Conservation (phyloP, 1,140 invertebrate species). For the Heterodera schachtii region DNA sequence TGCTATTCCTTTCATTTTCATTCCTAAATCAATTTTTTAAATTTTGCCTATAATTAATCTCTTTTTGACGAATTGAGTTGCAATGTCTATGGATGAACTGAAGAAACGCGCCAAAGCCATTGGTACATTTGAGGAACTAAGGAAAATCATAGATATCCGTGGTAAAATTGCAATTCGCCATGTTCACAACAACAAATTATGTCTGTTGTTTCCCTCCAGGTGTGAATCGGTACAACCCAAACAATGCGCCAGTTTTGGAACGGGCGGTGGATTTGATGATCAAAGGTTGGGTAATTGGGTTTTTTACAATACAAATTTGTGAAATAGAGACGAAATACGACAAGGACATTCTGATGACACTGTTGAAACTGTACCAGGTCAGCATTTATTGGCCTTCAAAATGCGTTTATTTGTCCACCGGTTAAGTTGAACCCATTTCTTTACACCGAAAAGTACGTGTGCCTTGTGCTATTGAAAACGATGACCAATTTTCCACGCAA, state of each 20-base stretch:
- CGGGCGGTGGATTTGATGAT: conserved; percentile 48
- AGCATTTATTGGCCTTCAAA: conserved; percentile 6
- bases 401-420: conserved; percentile 22
- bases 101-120: conserved; percentile 36
- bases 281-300: conserved; percentile 13
- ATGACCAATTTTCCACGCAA: conserved; percentile 63
- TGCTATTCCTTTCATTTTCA: too few species aligned
- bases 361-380: conserved; percentile 63
- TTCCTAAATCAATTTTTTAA: too few species aligned
- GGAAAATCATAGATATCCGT: conserved; percentile 46
- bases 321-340: conserved; percentile 60
- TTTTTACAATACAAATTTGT: background rate
- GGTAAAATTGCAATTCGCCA: conserved; percentile 18
- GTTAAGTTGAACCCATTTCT: conserved; percentile 38
- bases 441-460: conserved; percentile 59
- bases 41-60: too few species aligned
- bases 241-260: conserved; percentile 48
- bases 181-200: too few species aligned
- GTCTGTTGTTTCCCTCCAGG: background rate
- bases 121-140: conserved; percentile 50
- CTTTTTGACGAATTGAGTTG: too few species aligned
- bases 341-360: conserved; percentile 62
- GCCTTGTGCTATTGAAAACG: conserved; percentile 59
- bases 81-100: conserved; percentile 4
- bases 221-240: conserved; percentile 56